Base-by-base conservation (phyloP, 1,140 invertebrate genomes). In the Sitobion miscanthi region DNA sequence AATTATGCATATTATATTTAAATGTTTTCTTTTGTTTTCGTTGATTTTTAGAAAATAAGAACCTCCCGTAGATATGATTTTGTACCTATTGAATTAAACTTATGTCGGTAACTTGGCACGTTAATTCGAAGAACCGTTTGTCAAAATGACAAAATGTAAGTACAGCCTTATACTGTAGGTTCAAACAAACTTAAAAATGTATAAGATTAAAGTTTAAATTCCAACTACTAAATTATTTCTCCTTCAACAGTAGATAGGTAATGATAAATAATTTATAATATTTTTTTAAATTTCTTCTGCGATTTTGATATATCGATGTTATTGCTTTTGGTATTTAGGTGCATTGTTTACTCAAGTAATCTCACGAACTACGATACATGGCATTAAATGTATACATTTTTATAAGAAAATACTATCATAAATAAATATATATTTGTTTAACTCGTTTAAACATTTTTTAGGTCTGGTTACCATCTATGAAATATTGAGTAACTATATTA, bases 381-480 rank as follows among this genome's bases (percentile, higher is more conserved):
- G 5, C 62, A n/a, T 77, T 35, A 77, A 77, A 77, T 77, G 62
- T 77, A 77, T 77, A 77, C 62, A 77, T 77, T 77, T 77, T 77
- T 77, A 77, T 77, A 14, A n/a, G 4, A 77, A 77, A 3, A 77
- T 77, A 20, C 62, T 77, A n/a, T 77, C 20, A 1, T 77, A 77
- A 77, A 77, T 77, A 77, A 77, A 77, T 35, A 77, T 77, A 77
- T 77, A 77, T 77, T 77, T n/a, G n/a, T 77, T 77, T 77, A 77
- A 77, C 62, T 77, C 4, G n/a, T 17, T 77, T 77, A 17, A n/a
- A n/a, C 62, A 77, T 77, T n/a, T 69, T 69, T 77, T n/a, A n/a
- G 62, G 30, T 77, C 30, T 77, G n/a, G 62, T 35, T 77, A 77
- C 62, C n/a, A n/a, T n/a, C 62, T 0, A 77, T n/a, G 62, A n/a